A percentile compares a stretch with the other conserved stretches of the same genome.
Evolutionary conservation across 2,888 invertebrate genomes (phyloP).

Genomic region (Philereme vetulata): DNA sequence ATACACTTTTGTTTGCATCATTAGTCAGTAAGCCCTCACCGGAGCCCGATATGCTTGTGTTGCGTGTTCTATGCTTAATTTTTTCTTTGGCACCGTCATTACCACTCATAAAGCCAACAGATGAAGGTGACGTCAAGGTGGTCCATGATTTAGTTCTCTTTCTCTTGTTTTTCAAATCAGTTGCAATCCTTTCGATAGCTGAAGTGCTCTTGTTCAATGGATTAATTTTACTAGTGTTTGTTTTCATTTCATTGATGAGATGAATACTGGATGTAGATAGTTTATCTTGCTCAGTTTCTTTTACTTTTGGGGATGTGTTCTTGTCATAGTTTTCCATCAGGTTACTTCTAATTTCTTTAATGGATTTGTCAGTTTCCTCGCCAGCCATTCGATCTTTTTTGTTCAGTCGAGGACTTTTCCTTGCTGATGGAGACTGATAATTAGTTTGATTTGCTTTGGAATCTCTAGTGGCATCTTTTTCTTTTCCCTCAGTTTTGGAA

Average conservation of each 20-base stretch:
- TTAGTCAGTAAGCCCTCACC: conserved; percentile 48
- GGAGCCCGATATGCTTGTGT: conserved; percentile 46
- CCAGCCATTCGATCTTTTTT: conserved; percentile 45
- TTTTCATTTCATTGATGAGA: conserved; percentile 51
- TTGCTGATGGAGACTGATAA: conserved; percentile 30
- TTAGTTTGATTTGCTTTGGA: conserved; percentile 33
- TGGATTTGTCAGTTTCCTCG: conserved; percentile 17
- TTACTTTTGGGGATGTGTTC: conserved; percentile 15
- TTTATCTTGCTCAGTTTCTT: conserved; percentile 33
- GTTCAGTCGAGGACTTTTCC: conserved; percentile 50
- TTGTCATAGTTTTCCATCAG: conserved; percentile 3
- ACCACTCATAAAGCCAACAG: conserved; percentile 2
- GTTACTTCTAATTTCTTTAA: conserved; percentile 1
- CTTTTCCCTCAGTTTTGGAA: conserved; percentile 62
- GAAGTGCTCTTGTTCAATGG: conserved; percentile 60
- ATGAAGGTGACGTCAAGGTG: conserved; percentile 35
- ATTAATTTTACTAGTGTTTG: conserved; percentile 40
- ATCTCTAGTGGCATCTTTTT: conserved; percentile 42
- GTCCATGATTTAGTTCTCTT: conserved; percentile 69
- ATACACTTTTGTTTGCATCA: conserved; percentile 43
- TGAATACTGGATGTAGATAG: conserved; percentile 48
- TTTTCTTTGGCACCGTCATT: conserved; percentile 7
- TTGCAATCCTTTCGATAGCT: conserved; percentile 41
- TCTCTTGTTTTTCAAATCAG: conserved; percentile 49
- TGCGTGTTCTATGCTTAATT: neutral